phyloP scores from a whole-genome alignment of 2,888 invertebrate species.

The Odontomyia ornata region DNA sequence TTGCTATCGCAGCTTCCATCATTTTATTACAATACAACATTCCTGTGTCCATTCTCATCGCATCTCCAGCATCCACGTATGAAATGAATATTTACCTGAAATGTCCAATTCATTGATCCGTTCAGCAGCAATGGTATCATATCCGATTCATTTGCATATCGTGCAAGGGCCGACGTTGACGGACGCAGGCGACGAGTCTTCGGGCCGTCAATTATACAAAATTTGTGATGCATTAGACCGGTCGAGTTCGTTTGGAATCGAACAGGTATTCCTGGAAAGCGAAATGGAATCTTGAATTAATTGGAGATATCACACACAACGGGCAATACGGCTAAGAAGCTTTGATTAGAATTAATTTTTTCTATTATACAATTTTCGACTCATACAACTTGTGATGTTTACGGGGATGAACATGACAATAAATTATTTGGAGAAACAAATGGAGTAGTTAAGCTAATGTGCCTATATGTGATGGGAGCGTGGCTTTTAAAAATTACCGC shows the following conservation, averaged over 20 bases:
- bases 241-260: conserved; percentile 53
- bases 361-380: neutral
- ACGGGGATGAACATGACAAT: no score
- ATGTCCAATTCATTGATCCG: conserved; percentile 61
- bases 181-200: conserved; percentile 4
- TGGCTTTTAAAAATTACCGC: no score
- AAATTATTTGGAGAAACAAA: no score
- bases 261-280: conserved; percentile 55
- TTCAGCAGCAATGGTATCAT: conserved; percentile 52
- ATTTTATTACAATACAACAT: neutral
- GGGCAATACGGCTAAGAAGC: conserved; percentile 2
- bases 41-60: no score
- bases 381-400: no score
- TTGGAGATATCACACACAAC: neutral
- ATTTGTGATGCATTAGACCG: conserved; percentile 62
- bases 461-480: no score
- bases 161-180: conserved; percentile 31
- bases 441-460: no score
- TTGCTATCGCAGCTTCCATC: neutral
- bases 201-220: conserved; percentile 58
- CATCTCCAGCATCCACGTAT: neutral
- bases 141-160: conserved; percentile 34
- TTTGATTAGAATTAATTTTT: conserved; percentile 6
- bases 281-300: neutral
- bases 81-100: conserved; percentile 51